phyloP scores from a whole-genome alignment of 1,140 invertebrate genomes.

The Cryptotermes secundus region DNA sequence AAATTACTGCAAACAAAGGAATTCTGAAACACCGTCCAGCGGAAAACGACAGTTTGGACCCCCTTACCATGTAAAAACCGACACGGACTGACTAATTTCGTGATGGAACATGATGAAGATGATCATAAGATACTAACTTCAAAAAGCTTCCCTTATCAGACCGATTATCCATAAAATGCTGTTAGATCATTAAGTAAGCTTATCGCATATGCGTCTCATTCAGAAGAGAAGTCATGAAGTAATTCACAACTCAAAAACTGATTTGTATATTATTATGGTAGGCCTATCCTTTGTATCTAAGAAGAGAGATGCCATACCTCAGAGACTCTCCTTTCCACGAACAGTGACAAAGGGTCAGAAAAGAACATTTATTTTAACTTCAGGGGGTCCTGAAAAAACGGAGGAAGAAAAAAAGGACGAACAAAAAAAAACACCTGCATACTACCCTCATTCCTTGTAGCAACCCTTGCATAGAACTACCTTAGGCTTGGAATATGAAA shows the following conservation, averaged over 20 bases:
- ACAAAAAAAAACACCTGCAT: not conserved
- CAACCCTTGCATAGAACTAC: not conserved
- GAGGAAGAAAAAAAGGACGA: not conserved
- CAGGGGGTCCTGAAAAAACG: conserved; percentile 4
- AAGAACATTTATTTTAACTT: conserved; percentile 20
- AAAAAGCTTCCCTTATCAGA: no score
- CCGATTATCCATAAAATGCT: no score
- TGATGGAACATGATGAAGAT: no score
- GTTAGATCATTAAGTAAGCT: no score
- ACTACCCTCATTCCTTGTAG: not conserved
- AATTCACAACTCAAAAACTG: not conserved
- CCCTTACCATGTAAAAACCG: no score
- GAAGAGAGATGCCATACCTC: not conserved
- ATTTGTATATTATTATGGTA: not conserved
- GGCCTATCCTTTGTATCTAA: not conserved
- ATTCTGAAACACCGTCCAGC: no score
- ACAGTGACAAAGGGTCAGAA: conserved; percentile 3
- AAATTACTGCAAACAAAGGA: no score
- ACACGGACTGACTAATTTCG: no score
- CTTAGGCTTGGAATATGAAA: not conserved
- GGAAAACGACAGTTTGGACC: no score
- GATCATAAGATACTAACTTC: no score
- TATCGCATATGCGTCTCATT: no score
- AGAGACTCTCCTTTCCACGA: not conserved
- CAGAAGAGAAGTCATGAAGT: not conserved